Evolutionary conservation across 2,113 vertebrate species (phyloP), one percentile per base, ranked within the genome.

Genomic region (Cromileptes altivelis): DNA sequence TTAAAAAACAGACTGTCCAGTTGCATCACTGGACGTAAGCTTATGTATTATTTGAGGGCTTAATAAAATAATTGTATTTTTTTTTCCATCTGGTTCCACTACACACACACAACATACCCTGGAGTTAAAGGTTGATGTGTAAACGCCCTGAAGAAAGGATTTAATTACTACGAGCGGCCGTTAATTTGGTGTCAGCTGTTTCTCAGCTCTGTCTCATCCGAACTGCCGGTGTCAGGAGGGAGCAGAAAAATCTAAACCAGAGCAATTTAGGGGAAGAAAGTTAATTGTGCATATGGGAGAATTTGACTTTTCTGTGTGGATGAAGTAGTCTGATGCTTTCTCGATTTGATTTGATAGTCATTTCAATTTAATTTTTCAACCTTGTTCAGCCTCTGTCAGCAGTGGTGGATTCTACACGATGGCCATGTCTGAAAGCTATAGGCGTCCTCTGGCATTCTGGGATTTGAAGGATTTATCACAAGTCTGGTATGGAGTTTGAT

Each of bases 161-260:
- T 90, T 92, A 92, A 91, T 94, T 91, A 89, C 83, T 69, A 77
- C 21, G 56, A 82, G 88, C 47, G 47, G 67, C 78, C 71, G 79
- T 75, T 91, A 86, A 87, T 92, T 88, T 78, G 61, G 74, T 86
- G 87, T 94, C 92, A 87, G 90, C 93, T 87, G 80, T 93, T 93
- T 91, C 80, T 77, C 73, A 73, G 85, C 80, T 70, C 84, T 15
- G 64, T 85, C 82, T 90, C 73, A 81, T 84, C 80, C 6, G 7
- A 82, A 30, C 68, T 27, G 58, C 78, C 18, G 3, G 70, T 64
- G 88, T 89, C 85, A 74, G 68, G 84, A 84, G 85, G 76, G 68
- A 56, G 80, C 49, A 30, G 80, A 52, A 80, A 89, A 89, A 82
- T 72, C 68, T 6, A 83, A 91, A 84, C 72, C 52, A 77, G 80